Base-by-base conservation (phyloP, 2,888 invertebrate genomes). In the Sepiola atlantica region DNA sequence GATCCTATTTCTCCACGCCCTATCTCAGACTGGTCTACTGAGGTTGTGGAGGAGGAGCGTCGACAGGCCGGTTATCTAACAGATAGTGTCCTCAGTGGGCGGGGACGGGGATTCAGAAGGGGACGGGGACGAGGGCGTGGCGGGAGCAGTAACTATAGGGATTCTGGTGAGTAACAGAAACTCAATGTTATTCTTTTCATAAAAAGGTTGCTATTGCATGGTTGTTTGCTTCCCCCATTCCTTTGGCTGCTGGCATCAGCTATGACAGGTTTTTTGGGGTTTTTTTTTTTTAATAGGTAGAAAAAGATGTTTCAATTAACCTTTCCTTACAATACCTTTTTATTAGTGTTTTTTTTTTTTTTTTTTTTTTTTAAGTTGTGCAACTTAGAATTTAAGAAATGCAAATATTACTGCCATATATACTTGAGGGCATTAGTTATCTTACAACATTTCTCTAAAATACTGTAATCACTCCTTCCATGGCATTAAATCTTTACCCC, bases 111-210 rank as follows among this genome's bases (percentile, higher is more conserved):
- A 94, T 98, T 98, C 95, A 98, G 98, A 96, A 98, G 98, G 95
- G 94, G 96, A 24, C 94, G 98, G 96, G 98, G 98, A 95, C 98
- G 98, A 96, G 98, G 96, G 98, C 98, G 94, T 61, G 96, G 95
- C 18, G 92, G 96, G 93, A 91, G 55, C 94, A 95, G 95, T 91
- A 57, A 93, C 21, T 92, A 94, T 32, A 94, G 95, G 93, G 94
- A 93, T 93, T 45, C 94, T 57, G 94, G 94, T 94, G 94, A 57
- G 95, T 92, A 92, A 24, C 35, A 24, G 35, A 92, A 92, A 35
- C 92, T 92, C n/a, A 92, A n/a, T 92, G 45, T 45, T 54, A 45
- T 92, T 92, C 35, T 32, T 35, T 14, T 45, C 24, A 12, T 45
- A 54, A 90, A 90, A 35, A 18, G 92, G 18, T 28, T 45, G 24